Evolutionary conservation across 2,113 vertebrate species (phyloP).

Genomic region (Noctilio leporinus): DNA sequence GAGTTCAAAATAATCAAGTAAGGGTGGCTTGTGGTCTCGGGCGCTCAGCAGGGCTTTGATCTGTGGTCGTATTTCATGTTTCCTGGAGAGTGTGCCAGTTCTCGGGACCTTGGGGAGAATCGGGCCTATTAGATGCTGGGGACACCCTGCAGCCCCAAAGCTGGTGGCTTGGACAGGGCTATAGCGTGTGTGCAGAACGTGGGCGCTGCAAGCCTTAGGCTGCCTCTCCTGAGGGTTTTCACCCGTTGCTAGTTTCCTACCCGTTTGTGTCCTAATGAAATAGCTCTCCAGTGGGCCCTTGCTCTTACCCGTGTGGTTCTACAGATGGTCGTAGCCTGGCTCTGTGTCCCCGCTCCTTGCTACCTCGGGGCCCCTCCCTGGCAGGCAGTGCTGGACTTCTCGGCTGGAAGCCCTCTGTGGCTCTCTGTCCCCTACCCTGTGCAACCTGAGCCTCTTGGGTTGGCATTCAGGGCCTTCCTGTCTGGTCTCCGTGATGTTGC

Average conservation of each 20-base stretch:
- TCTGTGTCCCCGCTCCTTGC: neutral
- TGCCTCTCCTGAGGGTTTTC: neutral
- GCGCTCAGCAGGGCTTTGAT: neutral
- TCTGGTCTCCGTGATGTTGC: neutral
- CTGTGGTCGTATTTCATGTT: neutral
- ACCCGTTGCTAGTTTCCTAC: fast-evolving
- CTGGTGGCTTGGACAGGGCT: neutral
- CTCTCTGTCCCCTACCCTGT: neutral
- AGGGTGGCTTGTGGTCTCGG: neutral
- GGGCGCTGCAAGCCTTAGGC: neutral
- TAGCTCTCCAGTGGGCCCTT: neutral
- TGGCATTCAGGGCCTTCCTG: neutral
- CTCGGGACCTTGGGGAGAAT: neutral
- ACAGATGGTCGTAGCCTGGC: neutral
- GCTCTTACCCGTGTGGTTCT: neutral
- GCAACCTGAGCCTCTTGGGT: neutral
- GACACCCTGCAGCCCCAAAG: neutral
- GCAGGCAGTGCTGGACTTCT: neutral
- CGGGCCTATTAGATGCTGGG: neutral
- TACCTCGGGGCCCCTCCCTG: neutral
- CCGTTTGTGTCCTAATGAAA: neutral
- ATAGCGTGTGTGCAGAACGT: fast-evolving
- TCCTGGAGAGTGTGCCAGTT: neutral
- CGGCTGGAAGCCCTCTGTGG: neutral
- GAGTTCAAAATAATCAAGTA: neutral